Evolutionary conservation across 2,797 vertebrate genomes (phyloP), one percentile per base, ranked within the genome.

Genomic region (Mycteria americana): DNA sequence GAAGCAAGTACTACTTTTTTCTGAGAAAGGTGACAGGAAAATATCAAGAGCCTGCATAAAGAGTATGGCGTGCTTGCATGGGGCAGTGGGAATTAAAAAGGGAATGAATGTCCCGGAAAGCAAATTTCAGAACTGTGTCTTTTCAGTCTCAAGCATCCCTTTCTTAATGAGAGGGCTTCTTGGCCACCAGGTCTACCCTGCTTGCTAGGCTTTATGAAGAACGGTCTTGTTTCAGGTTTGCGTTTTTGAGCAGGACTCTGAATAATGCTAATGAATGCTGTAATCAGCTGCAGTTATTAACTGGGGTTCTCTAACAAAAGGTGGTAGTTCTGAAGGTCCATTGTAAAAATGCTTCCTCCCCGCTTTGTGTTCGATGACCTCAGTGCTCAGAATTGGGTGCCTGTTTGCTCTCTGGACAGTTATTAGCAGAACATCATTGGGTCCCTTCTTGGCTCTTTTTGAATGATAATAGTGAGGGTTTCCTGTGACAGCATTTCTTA

Each of bases 391-490:
- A 65, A n/a, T 37, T 17, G 17, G 65, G 33, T 60, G 27, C 75
- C 30, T 72, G 82, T 95, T 94, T 80, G 62, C 63, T 90, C 54
- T 90, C 60, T 93, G 65, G 80, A 93, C 94, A 83, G 33, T 90
- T 73, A 43, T 53, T 86, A 68, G 74, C 48, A 68, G 73, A 93
- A 83, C 60, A 79, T 95, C 93, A 59, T 28, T 74, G 78, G 51
- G 88, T 78, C 22, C 78, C 39, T 85, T 90, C 85, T 39, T 48
- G 51, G 33, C 69, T 74, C 85, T 89, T 88, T 96, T 96, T 91
- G 72, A 92, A 93, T 89, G 83, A 70, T 92, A 89, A 93, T 93
- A 95, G 87, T 8, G 37, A 96, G 70, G 92, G 68, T 93, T 97
- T 96, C 97, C 92, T 93, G 91, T 86, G 85, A 77, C 73, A 85